Conservation (phyloP, 2,888 invertebrate species). For the Ischnus inquisitorius region DNA sequence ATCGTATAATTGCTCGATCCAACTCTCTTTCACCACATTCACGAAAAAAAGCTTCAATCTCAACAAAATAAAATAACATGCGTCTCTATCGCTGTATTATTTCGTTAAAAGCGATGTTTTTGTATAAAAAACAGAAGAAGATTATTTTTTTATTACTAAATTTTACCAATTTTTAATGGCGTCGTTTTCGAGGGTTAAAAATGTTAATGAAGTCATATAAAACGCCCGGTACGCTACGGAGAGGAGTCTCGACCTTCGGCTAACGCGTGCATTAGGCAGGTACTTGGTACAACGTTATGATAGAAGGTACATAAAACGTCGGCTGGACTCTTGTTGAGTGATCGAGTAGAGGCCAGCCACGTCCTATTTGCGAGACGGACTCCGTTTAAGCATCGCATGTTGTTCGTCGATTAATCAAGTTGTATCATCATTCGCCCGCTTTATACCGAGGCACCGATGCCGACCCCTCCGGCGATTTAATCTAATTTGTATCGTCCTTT, state of each 20-base stretch:
- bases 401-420: slow-evolving; percentile 84
- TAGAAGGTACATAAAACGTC: slow-evolving; percentile 30
- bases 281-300: slow-evolving; percentile 26
- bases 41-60: not conserved
- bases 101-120: too few species aligned
- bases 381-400: slow-evolving; percentile 84
- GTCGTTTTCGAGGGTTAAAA: too few species aligned
- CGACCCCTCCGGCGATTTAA: slow-evolving; percentile 85
- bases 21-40: not conserved
- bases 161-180: too few species aligned
- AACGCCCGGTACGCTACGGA: slow-evolving; percentile 1
- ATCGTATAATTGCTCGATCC: slow-evolving; percentile 44
- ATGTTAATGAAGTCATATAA: slow-evolving; percentile 26
- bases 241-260: not conserved
- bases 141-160: too few species aligned
- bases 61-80: too few species aligned
- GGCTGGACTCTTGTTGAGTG: slow-evolving; percentile 55
- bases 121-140: too few species aligned
- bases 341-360: slow-evolving; percentile 63
- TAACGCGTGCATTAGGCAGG: slow-evolving; percentile 39
- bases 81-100: too few species aligned
- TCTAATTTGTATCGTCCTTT: slow-evolving; percentile 85
- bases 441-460: slow-evolving; percentile 79
- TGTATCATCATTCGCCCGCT: slow-evolving; percentile 83
- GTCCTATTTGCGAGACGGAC: slow-evolving; percentile 76